A percentile compares a stretch with the other conserved stretches of the same genome.
These are phyloP conservation scores for Sarcophaga caerulescens DNA, from an alignment of 2,888 invertebrate genomes.

Conservation along the genomic window DNA sequence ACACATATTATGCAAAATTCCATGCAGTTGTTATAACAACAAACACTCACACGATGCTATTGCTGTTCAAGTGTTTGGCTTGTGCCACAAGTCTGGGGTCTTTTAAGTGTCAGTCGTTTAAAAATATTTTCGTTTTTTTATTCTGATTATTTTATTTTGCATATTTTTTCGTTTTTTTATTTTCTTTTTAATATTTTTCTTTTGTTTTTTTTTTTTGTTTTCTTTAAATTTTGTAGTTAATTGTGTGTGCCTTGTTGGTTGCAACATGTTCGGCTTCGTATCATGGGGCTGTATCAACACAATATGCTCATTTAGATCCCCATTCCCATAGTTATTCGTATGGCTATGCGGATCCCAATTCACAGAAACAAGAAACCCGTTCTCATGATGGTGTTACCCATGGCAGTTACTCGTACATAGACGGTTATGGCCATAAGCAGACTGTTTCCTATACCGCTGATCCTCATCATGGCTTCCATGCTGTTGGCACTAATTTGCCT, in stretches of 20 bases:
- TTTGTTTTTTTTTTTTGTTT: constrained; percentile 28
- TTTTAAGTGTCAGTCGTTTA: constrained; percentile 36
- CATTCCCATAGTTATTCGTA: constrained; percentile 84
- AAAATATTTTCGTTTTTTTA: not conserved
- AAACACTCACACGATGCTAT: not conserved
- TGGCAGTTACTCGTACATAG: constrained; percentile 87
- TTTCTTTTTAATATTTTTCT: not conserved
- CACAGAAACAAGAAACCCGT: constrained; percentile 85
- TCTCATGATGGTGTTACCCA: constrained; percentile 84
- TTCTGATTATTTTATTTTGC: not conserved
- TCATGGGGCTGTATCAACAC: constrained; percentile 81
- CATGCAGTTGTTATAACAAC: constrained; percentile 2
- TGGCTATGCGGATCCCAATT: constrained; percentile 85
- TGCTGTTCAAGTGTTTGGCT: constrained; percentile 4
- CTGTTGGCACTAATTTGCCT: constrained; percentile 85
- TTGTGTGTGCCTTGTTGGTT: constrained; percentile 78
- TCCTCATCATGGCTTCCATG: constrained; percentile 85
- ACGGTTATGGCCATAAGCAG: constrained; percentile 85
- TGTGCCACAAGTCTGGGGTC: constrained; percentile 28
- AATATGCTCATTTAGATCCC: constrained; percentile 84
- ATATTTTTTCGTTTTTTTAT: not conserved
- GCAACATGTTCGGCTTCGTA: constrained; percentile 79
- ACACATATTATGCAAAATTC: constrained; percentile 38
- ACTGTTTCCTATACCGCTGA: constrained; percentile 86
- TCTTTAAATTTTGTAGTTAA: constrained; percentile 73